phyloP scores from a whole-genome alignment of 2,113 vertebrate species.

The Perccottus glenii region DNA sequence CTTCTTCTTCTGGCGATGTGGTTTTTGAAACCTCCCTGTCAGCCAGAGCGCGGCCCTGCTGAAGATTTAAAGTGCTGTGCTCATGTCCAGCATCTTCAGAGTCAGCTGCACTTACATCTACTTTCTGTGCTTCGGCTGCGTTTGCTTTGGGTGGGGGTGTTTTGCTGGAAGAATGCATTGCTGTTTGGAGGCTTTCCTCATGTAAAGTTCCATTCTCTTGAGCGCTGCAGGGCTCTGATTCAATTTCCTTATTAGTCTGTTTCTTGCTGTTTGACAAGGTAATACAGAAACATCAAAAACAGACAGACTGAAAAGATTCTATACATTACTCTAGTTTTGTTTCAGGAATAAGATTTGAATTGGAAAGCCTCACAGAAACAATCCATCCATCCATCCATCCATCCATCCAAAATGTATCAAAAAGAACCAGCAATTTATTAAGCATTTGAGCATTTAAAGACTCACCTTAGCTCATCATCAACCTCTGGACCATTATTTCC shows the following conservation, averaged over 20 bases:
- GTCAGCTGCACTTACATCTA: not conserved
- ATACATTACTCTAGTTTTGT: not conserved
- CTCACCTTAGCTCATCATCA: slow-evolving; percentile 49
- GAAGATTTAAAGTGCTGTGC: slow-evolving; percentile 42
- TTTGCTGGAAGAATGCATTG: slow-evolving; percentile 6
- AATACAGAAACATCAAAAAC: not conserved
- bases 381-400: too few relatives aligned
- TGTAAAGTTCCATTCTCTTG: slow-evolving; percentile 56
- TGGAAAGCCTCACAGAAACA: too few relatives aligned
- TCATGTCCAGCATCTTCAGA: not conserved
- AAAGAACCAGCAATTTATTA: too few relatives aligned
- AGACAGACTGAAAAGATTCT: not conserved
- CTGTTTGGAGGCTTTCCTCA: slow-evolving; percentile 12
- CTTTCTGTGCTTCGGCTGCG: slow-evolving; percentile 15
- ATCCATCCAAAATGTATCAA: too few relatives aligned
- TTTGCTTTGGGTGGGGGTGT: slow-evolving; percentile 10
- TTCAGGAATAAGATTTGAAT: too few relatives aligned
- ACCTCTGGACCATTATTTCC: slow-evolving; percentile 30
- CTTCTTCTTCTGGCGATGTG: slow-evolving; percentile 7
- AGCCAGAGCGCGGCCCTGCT: not conserved
- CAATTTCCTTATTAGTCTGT: slow-evolving; percentile 7
- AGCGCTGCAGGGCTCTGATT: slow-evolving; percentile 18
- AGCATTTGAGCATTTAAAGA: not conserved
- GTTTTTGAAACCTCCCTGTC: slow-evolving; percentile 1
- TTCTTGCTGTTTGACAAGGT: not conserved